These are phyloP conservation scores for Gasterosteus nipponicus DNA, from an alignment of 2,113 vertebrate genomes.

Conservation along the genomic window DNA sequence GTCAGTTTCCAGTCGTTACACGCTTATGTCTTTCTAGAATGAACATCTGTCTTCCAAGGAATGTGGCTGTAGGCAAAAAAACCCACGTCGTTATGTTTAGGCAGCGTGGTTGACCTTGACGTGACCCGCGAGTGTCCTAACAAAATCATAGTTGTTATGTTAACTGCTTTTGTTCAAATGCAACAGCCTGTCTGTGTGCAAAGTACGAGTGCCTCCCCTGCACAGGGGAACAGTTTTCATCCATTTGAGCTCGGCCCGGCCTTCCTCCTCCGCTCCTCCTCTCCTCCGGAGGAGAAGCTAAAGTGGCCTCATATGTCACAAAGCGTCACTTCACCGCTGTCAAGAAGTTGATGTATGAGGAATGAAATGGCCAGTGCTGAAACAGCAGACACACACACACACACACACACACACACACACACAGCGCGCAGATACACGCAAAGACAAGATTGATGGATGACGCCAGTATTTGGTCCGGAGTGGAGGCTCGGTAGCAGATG, in stretches of 20 bases:
- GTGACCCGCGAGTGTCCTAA: not conserved
- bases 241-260: not conserved
- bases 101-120: not conserved
- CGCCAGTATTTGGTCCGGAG: constrained; percentile 50
- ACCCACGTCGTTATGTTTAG: not conserved
- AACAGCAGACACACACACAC: constrained; percentile 66
- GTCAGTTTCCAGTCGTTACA: not conserved
- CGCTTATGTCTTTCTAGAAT: not conserved
- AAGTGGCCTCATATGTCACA: constrained; percentile 71
- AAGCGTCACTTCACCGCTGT: constrained; percentile 62
- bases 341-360: constrained; percentile 68
- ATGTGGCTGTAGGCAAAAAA: not conserved
- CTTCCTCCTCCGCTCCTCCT: constrained; percentile 2
- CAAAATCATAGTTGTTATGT: not conserved
- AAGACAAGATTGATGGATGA: constrained; percentile 66
- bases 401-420: constrained; percentile 30
- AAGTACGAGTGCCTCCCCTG: not conserved
- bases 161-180: constrained; percentile 3
- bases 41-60: not conserved
- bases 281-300: constrained; percentile 40
- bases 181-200: not conserved
- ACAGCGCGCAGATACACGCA: not conserved
- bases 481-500: constrained; percentile 32
- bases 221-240: constrained; percentile 21
- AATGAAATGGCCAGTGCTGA: constrained; percentile 67